Conservation (phyloP, 2,113 vertebrate genomes). For the Talpa occidentalis region DNA sequence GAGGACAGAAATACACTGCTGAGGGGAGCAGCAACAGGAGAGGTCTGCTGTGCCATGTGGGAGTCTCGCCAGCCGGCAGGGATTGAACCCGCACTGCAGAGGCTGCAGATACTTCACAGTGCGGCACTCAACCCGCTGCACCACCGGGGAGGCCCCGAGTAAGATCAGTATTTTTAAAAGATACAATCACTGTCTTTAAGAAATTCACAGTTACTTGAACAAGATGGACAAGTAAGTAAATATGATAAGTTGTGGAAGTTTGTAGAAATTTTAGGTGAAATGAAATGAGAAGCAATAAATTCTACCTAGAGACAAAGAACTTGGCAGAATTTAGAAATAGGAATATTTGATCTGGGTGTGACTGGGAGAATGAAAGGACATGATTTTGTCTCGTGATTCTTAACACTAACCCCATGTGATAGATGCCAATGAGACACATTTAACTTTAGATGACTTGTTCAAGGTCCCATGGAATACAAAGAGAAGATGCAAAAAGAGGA, state of each 20-base stretch:
- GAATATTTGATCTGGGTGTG: not conserved
- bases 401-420: not conserved
- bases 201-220: not conserved
- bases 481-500: not conserved
- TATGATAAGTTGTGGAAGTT: not conserved
- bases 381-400: not conserved
- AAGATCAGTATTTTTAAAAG: not conserved
- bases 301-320: not conserved
- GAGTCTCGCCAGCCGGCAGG: too few relatives aligned
- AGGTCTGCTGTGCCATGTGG: too few relatives aligned
- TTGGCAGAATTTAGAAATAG: not conserved
- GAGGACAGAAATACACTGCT: too few relatives aligned
- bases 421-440: not conserved
- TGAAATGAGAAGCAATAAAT: not conserved
- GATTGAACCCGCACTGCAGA: too few relatives aligned
- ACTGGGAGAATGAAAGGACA: not conserved
- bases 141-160: too few relatives aligned
- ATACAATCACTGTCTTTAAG: not conserved
- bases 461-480: not conserved
- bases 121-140: too few relatives aligned
- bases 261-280: not conserved
- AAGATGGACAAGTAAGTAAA: not conserved
- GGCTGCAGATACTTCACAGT: too few relatives aligned
- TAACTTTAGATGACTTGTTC: not conserved
- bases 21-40: too few relatives aligned